Base-by-base conservation (phyloP, 2,797 vertebrate genomes). In the Muscicapa striata region DNA sequence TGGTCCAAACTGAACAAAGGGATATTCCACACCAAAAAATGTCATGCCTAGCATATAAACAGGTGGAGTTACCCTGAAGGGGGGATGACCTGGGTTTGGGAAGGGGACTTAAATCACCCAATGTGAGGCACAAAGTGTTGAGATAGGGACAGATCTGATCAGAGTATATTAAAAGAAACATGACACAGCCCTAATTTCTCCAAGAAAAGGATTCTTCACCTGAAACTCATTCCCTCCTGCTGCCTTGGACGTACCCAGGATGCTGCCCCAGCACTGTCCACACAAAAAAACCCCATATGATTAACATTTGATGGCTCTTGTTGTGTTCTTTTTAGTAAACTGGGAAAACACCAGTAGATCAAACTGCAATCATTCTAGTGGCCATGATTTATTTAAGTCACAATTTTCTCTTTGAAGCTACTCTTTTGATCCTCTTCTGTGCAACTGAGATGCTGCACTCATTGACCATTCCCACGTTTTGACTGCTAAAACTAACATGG, bases 361-460 rank as follows among this genome's bases (percentile, higher is more conserved):
- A 88, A 89, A 89, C 87, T 70, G 45, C 59, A 93, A 58, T 49
- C 27, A 61, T 79, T 80, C 67, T 61, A 74, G 58, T 20, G 48
- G 68, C 78, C 43, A 80, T 93, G 30, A 86, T 95, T 94, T 94
- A 93, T 96, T 95, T 85, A 93, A 89, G 30, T 80, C 12, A 62
- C 29, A 76, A 75, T 90, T 87, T 94, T 77, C 54, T 76, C 89
- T 92, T 94, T 94, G 87, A 91, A 95, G 76, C 13, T 86, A 12
- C 63, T 52, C 63, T 69, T 96, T 88, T 96, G 62, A 94, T 91
- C 82, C 36, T 84, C 23, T 59, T 88, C 93, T 57, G 27, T 73
- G 73, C 66, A 78, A 49, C 45, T 75, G 84, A 78, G 66, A 63
- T 52, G 51, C 63, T 66, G 18, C 36, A 43, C 63, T 84, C 59